phyloP scores from a whole-genome alignment of 2,797 vertebrate species.

The Chaetophractus vellerosus region DNA sequence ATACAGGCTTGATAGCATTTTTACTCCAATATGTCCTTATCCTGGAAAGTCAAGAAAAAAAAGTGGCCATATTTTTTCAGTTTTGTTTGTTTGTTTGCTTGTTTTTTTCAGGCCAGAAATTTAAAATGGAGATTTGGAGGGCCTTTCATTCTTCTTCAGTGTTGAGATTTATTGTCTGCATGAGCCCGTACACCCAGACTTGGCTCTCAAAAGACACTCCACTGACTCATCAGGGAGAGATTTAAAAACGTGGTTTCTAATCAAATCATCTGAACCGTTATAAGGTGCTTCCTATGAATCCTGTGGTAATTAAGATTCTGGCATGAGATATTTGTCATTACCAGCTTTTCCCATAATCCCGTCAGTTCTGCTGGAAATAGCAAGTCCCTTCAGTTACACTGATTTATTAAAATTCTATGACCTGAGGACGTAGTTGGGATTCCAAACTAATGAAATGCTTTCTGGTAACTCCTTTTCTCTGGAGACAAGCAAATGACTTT shows the following conservation, averaged over 20 bases:
- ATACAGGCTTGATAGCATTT: constrained; percentile 9
- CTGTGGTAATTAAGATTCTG: constrained; percentile 74
- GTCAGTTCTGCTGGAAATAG: constrained; percentile 71
- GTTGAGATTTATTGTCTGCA: constrained; percentile 57
- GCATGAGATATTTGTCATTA: constrained; percentile 79
- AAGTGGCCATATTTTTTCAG: background rate
- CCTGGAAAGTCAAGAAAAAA: background rate
- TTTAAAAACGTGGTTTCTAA: constrained; percentile 68
- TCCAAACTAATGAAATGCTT: constrained; percentile 85
- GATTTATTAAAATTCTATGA: constrained; percentile 72
- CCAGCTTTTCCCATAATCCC: constrained; percentile 78
- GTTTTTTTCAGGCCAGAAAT: background rate
- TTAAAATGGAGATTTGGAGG: background rate
- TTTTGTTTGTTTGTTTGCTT: background rate
- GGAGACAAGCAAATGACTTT: constrained; percentile 79
- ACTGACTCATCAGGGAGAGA: constrained; percentile 72
- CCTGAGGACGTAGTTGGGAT: constrained; percentile 84
- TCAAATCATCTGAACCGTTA: constrained; percentile 76
- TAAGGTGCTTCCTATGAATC: constrained; percentile 75
- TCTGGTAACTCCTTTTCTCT: constrained; percentile 84
- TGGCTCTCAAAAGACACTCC: constrained; percentile 60
- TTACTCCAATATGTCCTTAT: background rate
- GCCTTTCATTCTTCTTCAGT: constrained; percentile 56
- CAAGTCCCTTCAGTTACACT: constrained; percentile 39
- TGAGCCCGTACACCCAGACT: constrained; percentile 36